Base-by-base conservation (phyloP, 2,888 invertebrate species). In the Gonocerus acuteangulatus region DNA sequence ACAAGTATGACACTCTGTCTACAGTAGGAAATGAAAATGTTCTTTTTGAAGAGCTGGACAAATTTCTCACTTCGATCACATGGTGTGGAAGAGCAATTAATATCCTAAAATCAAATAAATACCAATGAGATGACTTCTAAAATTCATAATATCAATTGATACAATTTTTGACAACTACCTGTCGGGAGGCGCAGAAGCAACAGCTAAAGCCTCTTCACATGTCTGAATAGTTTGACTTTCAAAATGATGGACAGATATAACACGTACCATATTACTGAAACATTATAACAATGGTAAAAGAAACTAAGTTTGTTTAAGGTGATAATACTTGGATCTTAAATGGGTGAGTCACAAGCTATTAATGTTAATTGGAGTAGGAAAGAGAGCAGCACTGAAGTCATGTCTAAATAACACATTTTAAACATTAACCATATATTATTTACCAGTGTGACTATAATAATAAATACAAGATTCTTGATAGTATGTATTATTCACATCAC, bases 1-100 rank as follows among this genome's bases (percentile, higher is more conserved):
- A 74, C 51, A 88, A 77, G 70, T 82, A 81, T 49, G 80, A 77
- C 3, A 85, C 85, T 69, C 83, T 80, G 67, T 87, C 87, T 1
- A 87, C 86, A 0, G 87, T 87, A 1, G 86, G 84, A 70, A 88
- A 83, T 1, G 80, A 78, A 67, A 83, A 81, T n/a, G 78, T 69
- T 3, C 81, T 72, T 56, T 59, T 47, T 22, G 54, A 39, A 23
- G 36, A 16, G 21, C 48, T 32, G 23, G 75, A 73, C 47, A 73
- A 72, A 68, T 81, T 80, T 68, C 81, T 76, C 0, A 84, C 82
- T 72, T 82, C 80, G 1, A 82, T 76, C 47, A 80, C 79, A 70
- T 82, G 80, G 67, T 80, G 82, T 2, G 81, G 77, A 23, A 81
- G 72, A 1, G 83, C 84, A 16, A 83, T 73, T 13, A 85, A 74